A percentile compares a stretch with the other conserved stretches of the same genome.
Evolutionary conservation across 2,888 invertebrate genomes (phyloP).

Genomic region (Spilarctia lutea): DNA sequence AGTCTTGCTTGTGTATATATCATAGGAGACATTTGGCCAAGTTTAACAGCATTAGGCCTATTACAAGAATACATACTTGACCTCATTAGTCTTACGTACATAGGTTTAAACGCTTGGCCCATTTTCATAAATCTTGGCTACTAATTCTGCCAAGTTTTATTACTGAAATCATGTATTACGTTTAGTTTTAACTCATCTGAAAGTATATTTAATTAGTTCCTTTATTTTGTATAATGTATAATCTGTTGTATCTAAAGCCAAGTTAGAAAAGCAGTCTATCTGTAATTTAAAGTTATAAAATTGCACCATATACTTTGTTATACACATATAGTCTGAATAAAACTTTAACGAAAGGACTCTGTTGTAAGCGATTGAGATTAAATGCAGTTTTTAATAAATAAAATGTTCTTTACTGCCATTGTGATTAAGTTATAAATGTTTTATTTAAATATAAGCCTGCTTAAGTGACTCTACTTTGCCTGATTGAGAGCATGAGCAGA

Average conservation of each 20-base stretch:
- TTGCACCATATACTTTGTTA: neutral
- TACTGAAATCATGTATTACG: neutral
- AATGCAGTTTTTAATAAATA: too few relatives aligned
- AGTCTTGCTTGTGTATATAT: slow-evolving; percentile 8
- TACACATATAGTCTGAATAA: neutral
- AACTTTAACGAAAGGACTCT: neutral
- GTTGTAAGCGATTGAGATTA: too few relatives aligned
- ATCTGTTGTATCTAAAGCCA: neutral
- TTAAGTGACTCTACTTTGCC: too few relatives aligned
- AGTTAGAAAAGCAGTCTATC: neutral
- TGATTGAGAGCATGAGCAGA: too few relatives aligned
- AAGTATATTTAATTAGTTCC: neutral
- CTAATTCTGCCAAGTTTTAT: slow-evolving; percentile 17
- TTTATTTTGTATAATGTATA: neutral
- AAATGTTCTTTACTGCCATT: too few relatives aligned
- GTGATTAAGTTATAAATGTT: too few relatives aligned
- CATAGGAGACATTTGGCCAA: slow-evolving; percentile 21
- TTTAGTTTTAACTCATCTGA: neutral
- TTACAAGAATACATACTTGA: slow-evolving; percentile 8
- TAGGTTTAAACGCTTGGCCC: slow-evolving; percentile 3
- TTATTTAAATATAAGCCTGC: too few relatives aligned
- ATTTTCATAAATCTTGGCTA: slow-evolving; percentile 12
- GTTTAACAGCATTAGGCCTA: slow-evolving; percentile 8
- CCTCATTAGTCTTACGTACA: neutral
- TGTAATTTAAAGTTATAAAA: neutral